Evolutionary conservation across 1,140 invertebrate genomes (phyloP), one percentile per base, ranked within the genome.

Genomic region (Rhynchophorus ferrugineus): DNA sequence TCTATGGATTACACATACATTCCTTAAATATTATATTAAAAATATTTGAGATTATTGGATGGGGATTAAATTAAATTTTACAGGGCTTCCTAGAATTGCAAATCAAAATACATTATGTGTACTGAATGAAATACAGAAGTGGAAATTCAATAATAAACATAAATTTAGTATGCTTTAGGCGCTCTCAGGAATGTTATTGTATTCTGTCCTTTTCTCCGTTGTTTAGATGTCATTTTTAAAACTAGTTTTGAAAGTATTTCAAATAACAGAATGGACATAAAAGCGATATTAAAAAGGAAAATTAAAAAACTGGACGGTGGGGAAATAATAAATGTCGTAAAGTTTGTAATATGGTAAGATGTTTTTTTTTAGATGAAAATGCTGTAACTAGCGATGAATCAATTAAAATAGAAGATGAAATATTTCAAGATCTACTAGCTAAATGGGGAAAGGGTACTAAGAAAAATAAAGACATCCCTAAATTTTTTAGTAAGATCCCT

Each of bases 401-500:
- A 21, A 60, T 68, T 37, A 62, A 68, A 45, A 64, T 70, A 36
- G 78, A 81, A 60, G 73, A 77, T 47, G 62, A 76, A 45, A 61
- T 76, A 42, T 82, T 82, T 68, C 71, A 73, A 50, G 64, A 71
- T 43, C 67, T 76, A 41, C 77, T 82, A 54, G 68, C 65, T 59
- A 59, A 79, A 57, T 80, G 76, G 75, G 79, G 78, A 60, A 70
- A 72, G 35, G 65, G 68, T 58, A 61, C 63, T 5, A 66, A 68
- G 47, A 51, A 71, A 58, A 65, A 68, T 44, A 71, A 71, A 68
- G 62, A 68, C 52, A 85, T 89, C 62, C 87, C 87, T 0, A 84
- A 82, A 64, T 89, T 92, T 65, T 91, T 84, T 69, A 83, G 82
- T 56, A 85, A 84, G 76, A 64, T 89, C 9, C 87, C 89, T 0